Percentiles rank a stretch among this genome's conserved stretches.
Evolutionary conservation across 2,113 vertebrate species (phyloP).

Genomic region (Psittacula cyanocephala): DNA sequence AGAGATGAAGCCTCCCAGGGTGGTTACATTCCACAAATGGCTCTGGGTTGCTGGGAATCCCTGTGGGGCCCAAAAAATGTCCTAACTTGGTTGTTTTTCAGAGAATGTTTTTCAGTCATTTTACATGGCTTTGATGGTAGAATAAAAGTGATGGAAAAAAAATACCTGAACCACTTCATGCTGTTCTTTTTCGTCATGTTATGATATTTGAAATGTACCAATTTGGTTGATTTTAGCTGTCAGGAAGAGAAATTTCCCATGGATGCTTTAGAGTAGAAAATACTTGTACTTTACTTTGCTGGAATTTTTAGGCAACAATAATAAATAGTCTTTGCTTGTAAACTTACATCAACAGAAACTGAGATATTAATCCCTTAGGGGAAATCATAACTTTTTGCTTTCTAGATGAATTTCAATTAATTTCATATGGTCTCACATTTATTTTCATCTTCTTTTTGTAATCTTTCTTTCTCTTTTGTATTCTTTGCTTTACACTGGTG

Average conservation of each 20-base stretch:
- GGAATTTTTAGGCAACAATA: conserved; percentile 55
- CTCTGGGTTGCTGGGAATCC: conserved; percentile 36
- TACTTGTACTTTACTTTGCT: conserved; percentile 7
- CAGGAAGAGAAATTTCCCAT: conserved; percentile 38
- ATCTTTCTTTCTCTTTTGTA: not conserved
- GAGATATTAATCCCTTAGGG: conserved; percentile 27
- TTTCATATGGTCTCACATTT: not conserved
- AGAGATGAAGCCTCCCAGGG: not conserved
- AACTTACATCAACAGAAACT: conserved; percentile 46
- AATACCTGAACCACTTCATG: conserved; percentile 5
- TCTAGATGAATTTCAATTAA: conserved; percentile 7
- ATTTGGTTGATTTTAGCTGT: conserved; percentile 20
- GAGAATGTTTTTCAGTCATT: not conserved
- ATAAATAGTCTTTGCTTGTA: conserved; percentile 57
- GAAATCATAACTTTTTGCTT: conserved; percentile 22
- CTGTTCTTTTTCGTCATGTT: conserved; percentile 2
- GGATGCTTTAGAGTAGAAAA: conserved; percentile 19
- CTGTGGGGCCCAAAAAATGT: conserved; percentile 2
- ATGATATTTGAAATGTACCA: not conserved
- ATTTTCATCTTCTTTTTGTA: not conserved
- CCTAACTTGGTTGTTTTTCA: conserved; percentile 21
- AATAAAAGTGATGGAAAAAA: not conserved
- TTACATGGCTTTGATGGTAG: conserved; percentile 15
- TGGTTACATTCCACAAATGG: conserved; percentile 33
- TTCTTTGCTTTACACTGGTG: not conserved